These are phyloP conservation scores for Sisor rabdophorus DNA, from an alignment of 2,113 vertebrate genomes.

Conservation along the genomic window DNA sequence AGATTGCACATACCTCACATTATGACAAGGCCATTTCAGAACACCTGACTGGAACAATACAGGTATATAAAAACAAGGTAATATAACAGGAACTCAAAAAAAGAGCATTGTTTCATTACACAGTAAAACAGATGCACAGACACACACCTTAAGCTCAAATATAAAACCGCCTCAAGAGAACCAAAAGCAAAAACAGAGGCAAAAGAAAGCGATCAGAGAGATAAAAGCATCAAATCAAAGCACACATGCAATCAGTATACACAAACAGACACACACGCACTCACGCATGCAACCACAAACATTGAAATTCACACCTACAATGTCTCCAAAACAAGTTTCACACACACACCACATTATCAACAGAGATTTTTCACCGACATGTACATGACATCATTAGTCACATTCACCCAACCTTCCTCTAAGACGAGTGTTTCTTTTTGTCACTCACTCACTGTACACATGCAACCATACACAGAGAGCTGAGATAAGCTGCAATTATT, in stretches of 20 bases:
- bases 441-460: too few species aligned
- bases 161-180: slow-evolving; percentile 9
- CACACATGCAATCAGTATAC: slow-evolving; percentile 27
- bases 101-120: slow-evolving; percentile 18
- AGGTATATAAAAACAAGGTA: slow-evolving; percentile 31
- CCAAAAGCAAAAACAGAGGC: background rate
- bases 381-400: too few species aligned
- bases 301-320: background rate
- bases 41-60: slow-evolving; percentile 68
- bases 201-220: background rate
- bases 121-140: slow-evolving; percentile 13
- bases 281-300: background rate
- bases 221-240: background rate
- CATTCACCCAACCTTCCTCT: too few species aligned
- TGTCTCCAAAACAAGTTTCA: background rate
- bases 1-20: slow-evolving; percentile 67
- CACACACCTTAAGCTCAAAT: slow-evolving; percentile 15
- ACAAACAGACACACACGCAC: background rate
- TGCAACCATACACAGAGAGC: too few species aligned
- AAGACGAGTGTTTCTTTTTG: too few species aligned
- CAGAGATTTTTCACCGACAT: too few species aligned
- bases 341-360: too few species aligned
- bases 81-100: too few species aligned
- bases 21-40: slow-evolving; percentile 55
- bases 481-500: slow-evolving; percentile 37